These are phyloP conservation scores for Himalopsyche tibetana DNA, from an alignment of 2,888 invertebrate species.

Conservation along the genomic window DNA sequence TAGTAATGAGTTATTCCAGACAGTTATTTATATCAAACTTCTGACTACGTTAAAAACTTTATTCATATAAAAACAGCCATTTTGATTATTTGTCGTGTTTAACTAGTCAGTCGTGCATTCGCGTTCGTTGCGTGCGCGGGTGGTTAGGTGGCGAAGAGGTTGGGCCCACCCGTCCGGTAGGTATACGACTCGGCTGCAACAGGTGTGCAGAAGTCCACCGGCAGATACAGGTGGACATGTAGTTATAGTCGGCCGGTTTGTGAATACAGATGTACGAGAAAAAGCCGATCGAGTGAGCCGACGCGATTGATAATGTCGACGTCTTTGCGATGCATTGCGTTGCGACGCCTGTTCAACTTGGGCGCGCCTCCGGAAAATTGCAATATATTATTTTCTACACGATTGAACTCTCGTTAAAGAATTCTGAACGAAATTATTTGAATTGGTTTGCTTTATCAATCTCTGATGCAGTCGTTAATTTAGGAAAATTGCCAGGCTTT, in stretches of 20 bases:
- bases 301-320: conserved; percentile 15
- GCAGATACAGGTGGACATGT: not conserved
- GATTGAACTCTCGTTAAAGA: too few relatives aligned
- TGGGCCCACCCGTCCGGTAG: conserved; percentile 1
- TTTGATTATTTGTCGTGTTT: not conserved
- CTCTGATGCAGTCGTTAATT: too few relatives aligned
- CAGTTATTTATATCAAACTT: too few relatives aligned
- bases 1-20: too few relatives aligned
- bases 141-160: not conserved
- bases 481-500: too few relatives aligned
- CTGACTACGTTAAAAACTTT: too few relatives aligned
- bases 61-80: not conserved
- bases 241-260: not conserved
- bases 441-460: too few relatives aligned
- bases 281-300: conserved; percentile 15
- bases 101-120: not conserved
- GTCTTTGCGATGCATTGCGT: not conserved
- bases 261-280: conserved; percentile 34
- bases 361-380: not conserved
- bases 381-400: too few relatives aligned
- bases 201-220: conserved; percentile 23
- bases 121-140: not conserved
- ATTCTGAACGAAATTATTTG: too few relatives aligned
- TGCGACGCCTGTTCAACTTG: conserved; percentile 8
- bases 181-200: not conserved